phyloP scores from a whole-genome alignment of 2,113 vertebrate species.

The Nanorana parkeri region DNA sequence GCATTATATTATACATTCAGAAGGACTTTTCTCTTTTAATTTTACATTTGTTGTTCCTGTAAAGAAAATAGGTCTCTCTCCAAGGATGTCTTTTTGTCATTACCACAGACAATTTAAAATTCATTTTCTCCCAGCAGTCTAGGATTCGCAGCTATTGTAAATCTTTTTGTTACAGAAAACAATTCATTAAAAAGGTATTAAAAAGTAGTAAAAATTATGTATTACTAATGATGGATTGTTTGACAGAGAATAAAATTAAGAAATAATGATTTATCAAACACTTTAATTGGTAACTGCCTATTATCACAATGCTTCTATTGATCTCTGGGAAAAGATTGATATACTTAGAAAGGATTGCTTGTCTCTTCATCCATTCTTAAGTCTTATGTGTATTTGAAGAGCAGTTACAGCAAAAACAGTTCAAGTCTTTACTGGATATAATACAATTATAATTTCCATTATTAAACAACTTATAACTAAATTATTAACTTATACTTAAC shows the following conservation, averaged over 20 bases:
- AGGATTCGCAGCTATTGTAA: conserved; percentile 21
- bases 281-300: conserved; percentile 45
- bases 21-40: background rate
- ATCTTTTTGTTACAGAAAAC: conserved; percentile 28
- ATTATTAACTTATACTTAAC: too few species aligned
- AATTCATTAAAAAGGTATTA: conserved; percentile 9
- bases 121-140: conserved; percentile 9
- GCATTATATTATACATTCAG: background rate
- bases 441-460: background rate
- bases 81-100: conserved; percentile 23
- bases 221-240: conserved; percentile 51
- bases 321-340: conserved; percentile 39
- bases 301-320: conserved; percentile 39
- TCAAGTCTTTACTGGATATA: conserved; percentile 9
- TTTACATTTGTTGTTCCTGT: background rate
- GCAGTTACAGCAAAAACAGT: background rate
- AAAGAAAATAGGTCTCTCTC: conserved; percentile 16
- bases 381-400: conserved; percentile 19
- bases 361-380: conserved; percentile 20
- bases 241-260: conserved; percentile 52
- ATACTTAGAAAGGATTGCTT: conserved; percentile 12
- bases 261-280: conserved; percentile 46
- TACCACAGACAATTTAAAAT: background rate
- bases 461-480: conserved; percentile 1
- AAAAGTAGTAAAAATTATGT: conserved; percentile 10